Evolutionary conservation across 2,888 invertebrate species (phyloP).

Genomic region (Caenorhabditis sp.): DNA sequence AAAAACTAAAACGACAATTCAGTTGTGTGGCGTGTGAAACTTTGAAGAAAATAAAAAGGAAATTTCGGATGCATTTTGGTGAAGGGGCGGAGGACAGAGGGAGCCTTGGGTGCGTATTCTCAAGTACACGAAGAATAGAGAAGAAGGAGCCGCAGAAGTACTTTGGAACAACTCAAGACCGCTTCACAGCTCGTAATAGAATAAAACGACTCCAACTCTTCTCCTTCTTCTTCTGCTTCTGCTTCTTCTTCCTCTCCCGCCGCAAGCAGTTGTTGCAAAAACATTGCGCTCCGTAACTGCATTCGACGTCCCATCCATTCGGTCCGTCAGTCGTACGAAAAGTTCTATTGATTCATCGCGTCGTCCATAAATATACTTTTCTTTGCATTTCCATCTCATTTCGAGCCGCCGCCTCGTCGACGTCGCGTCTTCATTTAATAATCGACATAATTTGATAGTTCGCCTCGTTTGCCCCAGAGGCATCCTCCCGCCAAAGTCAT

Average conservation of each 20-base stretch:
- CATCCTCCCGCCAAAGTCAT: conserved; percentile 36
- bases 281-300: conserved; percentile 44
- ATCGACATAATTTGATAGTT: conserved; percentile 51
- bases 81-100: not conserved
- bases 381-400: conserved; percentile 38
- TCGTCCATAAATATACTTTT: conserved; percentile 2
- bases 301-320: conserved; percentile 26
- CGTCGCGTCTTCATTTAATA: conserved; percentile 51
- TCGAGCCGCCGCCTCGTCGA: conserved; percentile 27
- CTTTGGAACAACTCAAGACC: conserved; percentile 55
- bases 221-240: not conserved
- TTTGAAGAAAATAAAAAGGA: not conserved
- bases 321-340: not conserved
- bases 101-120: conserved; percentile 19
- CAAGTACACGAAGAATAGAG: conserved; percentile 29
- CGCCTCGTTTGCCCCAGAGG: conserved; percentile 25
- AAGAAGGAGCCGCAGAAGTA: conserved; percentile 23
- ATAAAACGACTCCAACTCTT: conserved; percentile 52
- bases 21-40: not conserved
- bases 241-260: not conserved
- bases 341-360: conserved; percentile 1
- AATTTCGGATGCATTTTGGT: not conserved
- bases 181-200: conserved; percentile 56
- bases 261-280: conserved; percentile 34
- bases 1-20: conserved; percentile 19